Conservation (phyloP, 30 jellyfish, hydroid and myxozoan species). For the Haliclystus octoradiatus region DNA sequence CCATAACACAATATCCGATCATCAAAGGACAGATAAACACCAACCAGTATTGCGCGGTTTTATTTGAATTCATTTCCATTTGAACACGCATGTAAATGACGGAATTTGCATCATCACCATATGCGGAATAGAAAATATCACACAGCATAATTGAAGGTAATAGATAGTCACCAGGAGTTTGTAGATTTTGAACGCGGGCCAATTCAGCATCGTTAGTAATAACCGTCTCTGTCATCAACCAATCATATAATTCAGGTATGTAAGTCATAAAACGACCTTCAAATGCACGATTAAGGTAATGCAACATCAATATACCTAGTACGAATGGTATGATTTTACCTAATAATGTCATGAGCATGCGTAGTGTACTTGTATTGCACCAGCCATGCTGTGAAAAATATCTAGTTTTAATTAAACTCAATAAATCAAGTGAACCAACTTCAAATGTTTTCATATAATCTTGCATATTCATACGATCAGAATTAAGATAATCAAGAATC, state of each 20-base stretch:
- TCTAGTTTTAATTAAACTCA: no score
- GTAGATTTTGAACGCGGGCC: neutral
- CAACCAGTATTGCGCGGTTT: neutral
- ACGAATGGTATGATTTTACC: neutral
- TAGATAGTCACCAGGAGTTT: neutral
- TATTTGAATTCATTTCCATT: neutral
- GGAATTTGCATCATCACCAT: neutral
- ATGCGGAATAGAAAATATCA: neutral
- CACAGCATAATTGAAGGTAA: neutral
- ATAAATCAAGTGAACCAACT: neutral
- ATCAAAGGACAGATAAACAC: neutral
- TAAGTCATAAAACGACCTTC: neutral
- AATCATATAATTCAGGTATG: neutral
- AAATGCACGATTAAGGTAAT: neutral
- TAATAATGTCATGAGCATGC: neutral
- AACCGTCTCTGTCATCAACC: neutral
- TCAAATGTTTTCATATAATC: neutral
- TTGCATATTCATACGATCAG: neutral
- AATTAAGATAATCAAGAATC: no score
- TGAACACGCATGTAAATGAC: neutral
- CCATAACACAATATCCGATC: no score
- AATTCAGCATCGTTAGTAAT: neutral
- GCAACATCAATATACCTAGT: neutral
- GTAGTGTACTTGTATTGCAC: no score
- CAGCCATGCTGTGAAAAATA: neutral